Evolutionary conservation across 92 coral and sea anemone genomes (phyloP), one percentile per base, ranked within the genome.

Genomic region (Zoanthus sociatus): DNA sequence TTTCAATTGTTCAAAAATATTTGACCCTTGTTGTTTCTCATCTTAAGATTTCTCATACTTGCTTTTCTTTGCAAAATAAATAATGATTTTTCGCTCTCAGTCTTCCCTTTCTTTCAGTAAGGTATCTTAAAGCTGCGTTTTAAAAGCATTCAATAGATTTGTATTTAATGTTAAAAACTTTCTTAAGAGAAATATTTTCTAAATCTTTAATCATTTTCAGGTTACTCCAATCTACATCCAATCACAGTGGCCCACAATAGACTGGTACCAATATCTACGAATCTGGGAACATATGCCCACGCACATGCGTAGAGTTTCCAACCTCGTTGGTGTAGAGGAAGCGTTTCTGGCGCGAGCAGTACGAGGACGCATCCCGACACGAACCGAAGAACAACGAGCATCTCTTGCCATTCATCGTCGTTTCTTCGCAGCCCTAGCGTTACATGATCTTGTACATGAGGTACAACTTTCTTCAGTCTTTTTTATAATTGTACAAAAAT

Each of bases 261-360:
- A 97, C 89, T 97, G 99, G 99, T 92, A 92, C 88, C 99, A 97
- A 86, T 97, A 94, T 88, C 94, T 95, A 14, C 88, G 94, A 42
- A 95, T 95, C 73, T 97, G 97, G 98, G 99, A 97, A 86, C 97
- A 93, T 58, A 91, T 97, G n/a, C 98, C 99, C 0, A 92, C 98
- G 51, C 95, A 92, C 94, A 93, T 97, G 98, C 98, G 98, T 64
- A 95, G 98, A 32, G 99, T 97, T 15, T 96, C 96, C 2, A 98
- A 97, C 87, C 84, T 97, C 45, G 98, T 97, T 7, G 99, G 99
- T 26, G 78, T 95, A 4, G 90, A 92, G 71, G 99, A 97, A 53
- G 92, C 89, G 51, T 97, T 94, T 78, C 90, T 97, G 32, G 93
- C 91, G 32, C 92, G 98, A 13, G 99, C 99, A 9, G 91, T 90